Base-by-base conservation (phyloP, 2,797 vertebrate genomes). In the Acanthurus tractus region DNA sequence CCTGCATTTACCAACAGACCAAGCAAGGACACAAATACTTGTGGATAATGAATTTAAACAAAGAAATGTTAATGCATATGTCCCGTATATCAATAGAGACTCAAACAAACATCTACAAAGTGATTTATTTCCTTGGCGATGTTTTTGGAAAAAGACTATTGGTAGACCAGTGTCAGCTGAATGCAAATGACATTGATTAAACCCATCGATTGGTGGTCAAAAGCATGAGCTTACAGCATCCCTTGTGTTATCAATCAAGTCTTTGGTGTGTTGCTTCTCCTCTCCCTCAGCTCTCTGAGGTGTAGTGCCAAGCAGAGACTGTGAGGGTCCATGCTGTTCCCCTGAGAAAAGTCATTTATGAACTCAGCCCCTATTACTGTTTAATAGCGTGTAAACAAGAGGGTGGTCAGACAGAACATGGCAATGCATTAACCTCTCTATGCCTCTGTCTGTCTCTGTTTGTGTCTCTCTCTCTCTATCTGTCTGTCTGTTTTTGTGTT, bases 301-400 rank as follows among this genome's bases (percentile, higher is more conserved):
- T 65, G 63, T 44, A 81, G 62, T 45, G 34, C 70, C 61, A 55
- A 79, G 65, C 57, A 68, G 74, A 34, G 29, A 34, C 86, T 65
- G 42, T 69, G 34, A 82, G 58, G 49, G 68, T 82, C 65, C n/a
- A 61, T 44, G 63, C 55, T 58, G 52, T 14, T 86, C 85, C 84
- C 77, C 17, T 42, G 79, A 86, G 84, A 79, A 66, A 84, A 89
- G 52, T 71, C 71, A 75, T 80, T 91, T 74, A 89, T 91, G 82
- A 90, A 86, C 86, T 89, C 72, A 75, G 78, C 79, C 79, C 63
- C 85, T 80, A 74, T 89, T 88, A 90, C 84, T 85, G 88, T 91
- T 89, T 86, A 86, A 93, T 88, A 86, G 74, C 88, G 85, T 89
- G 85, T 89, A 91, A 93, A 91, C 87, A 91, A 85, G 71, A 86